Evolutionary conservation across 2,113 vertebrate species (phyloP), one percentile per base, ranked within the genome.

Genomic region (Crotalus tigris): DNA sequence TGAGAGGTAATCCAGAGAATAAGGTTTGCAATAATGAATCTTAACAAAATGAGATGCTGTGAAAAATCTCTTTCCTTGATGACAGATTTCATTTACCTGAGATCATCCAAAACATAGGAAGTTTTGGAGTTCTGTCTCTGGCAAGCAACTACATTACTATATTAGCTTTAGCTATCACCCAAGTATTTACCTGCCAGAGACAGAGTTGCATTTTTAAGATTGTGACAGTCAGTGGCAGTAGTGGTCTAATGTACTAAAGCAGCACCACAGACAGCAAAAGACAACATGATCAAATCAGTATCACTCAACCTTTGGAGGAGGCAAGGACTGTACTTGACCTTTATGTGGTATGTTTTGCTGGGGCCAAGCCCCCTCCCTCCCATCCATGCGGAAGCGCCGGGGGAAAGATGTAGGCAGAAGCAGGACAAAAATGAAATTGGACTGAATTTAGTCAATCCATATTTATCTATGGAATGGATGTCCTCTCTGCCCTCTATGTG

Each of bases 1-100:
- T 59, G 49, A 88, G 88, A 19, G 12, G 58, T 53, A 51, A 51
- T 1, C 0, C 15, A 94, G 87, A 59, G 94, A 95, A 91, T 26
- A 89, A 87, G 94, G 87, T 1, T 90, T 90, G 92, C 9, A 96
- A 93, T 81, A 95, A 94, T 81, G 0, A 86, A 94, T 61, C 53
- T 92, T 0, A 0, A 75, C 17, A 85, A 92, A 91, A 91, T 86
- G 87, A 0, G 44, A 81, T 57, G 54, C 26, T 49, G 11, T n/a
- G 17, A 15, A 61, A 91, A 91, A 24, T 53, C 90, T 91, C 61
- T 53, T 46, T 85, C 87, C 23, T 19, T 87, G 33, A 81, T 81
- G 75, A 44, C 75, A 81, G 33, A 39, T 81, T 81, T 81, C 21
- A 81, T 81, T 81, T 44, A 81, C 17, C 75, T 0, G 3, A 88